These are phyloP conservation scores for Piprites chloris DNA, from an alignment of 2,113 vertebrate genomes.

Conservation along the genomic window DNA sequence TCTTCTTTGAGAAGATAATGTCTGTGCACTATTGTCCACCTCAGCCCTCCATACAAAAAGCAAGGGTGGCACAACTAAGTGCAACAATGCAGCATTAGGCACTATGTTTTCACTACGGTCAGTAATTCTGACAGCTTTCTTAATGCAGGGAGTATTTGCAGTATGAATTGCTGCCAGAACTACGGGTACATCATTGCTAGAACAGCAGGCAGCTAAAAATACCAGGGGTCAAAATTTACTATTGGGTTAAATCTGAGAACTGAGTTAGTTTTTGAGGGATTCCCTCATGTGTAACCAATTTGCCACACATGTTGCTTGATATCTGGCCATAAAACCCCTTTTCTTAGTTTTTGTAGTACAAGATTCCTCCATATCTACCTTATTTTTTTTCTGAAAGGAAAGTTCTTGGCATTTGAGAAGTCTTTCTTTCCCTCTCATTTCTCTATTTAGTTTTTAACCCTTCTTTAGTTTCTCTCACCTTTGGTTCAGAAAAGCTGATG, in stretches of 20 bases:
- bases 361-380: neutral
- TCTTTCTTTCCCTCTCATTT: neutral
- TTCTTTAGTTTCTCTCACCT: conserved; percentile 18
- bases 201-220: neutral
- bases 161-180: neutral
- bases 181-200: neutral
- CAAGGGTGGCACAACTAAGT: neutral
- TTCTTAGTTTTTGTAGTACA: neutral
- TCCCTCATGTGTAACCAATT: neutral
- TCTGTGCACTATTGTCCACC: neutral
- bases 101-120: neutral
- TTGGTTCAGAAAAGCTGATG: neutral
- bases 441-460: neutral
- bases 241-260: neutral
- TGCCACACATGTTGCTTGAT: neutral
- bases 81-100: neutral
- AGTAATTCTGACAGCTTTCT: neutral
- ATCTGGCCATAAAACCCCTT: neutral
- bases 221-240: neutral
- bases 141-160: neutral
- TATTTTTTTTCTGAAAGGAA: neutral
- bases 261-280: neutral
- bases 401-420: neutral
- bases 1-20: neutral
- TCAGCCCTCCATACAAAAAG: neutral